Evolutionary conservation across 1,140 invertebrate species (phyloP), one percentile per base, ranked within the genome.

Genomic region (Epicauta chinensis): DNA sequence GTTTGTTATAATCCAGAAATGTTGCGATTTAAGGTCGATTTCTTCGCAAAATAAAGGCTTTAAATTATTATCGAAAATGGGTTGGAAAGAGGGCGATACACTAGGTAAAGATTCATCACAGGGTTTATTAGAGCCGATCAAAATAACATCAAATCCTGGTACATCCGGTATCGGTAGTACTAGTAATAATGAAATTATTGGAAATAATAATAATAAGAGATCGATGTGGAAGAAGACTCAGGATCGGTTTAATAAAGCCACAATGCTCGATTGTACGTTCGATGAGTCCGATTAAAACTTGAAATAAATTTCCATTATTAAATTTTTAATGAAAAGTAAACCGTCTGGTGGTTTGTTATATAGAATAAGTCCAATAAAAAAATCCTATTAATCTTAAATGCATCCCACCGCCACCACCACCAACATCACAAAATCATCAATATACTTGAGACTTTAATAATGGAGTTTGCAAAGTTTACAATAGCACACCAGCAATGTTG

Each of bases 41-140:
- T 69, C 81, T 12, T 73, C 82, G 14, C 78, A 83, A 29, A 95
- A 93, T 64, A 91, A 89, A 73, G 92, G 93, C 0, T 95, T 92
- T 69, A 86, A 91, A 74, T 70, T 96, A 68, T 67, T 96, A 31
- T 74, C 84, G 43, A 94, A 93, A 73, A 89, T 96, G 85, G 93
- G 93, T 11, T 96, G 91, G 92, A 82, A 80, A n/a, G 83, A 88
- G 71, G 93, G 92, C 44, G 77, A 89, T 58, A 78, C 84, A 0
- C 73, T 97, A 38, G 93, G 93, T 10, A 91, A 89, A 71, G 80
- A 80, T 56, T 71, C 69, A 42, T 62, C 65, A 11, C 75, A 78
- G 60, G 91, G 89, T 10, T 75, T 86, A 12, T 73, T 74, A 13
- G 84, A 92, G 70, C 91, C 91, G 13, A 91, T 93, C 73, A 84